Conservation (phyloP, 2,888 invertebrate genomes). For the Nymphalis c-album region DNA sequence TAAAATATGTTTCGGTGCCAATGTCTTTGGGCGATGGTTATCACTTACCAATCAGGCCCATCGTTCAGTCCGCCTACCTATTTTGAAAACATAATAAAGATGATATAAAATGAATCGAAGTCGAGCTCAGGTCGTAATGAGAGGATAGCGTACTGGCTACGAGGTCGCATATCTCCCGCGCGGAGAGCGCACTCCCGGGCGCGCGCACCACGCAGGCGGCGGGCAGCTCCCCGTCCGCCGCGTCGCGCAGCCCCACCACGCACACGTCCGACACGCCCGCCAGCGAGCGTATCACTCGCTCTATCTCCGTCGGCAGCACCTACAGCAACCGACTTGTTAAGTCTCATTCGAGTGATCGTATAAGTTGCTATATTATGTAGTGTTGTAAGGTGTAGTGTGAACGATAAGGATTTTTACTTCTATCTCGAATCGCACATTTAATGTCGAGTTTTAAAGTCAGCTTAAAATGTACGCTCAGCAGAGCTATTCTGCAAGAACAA, state of each 20-base stretch:
- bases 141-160: conserved; percentile 52
- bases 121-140: no score
- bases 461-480: no score
- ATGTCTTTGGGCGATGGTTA: no score
- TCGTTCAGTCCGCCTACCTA: no score
- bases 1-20: no score
- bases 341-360: background rate
- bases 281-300: conserved; percentile 56
- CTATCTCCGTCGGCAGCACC: conserved; percentile 63
- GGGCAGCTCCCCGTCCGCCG: conserved; percentile 55
- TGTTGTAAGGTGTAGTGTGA: no score
- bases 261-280: conserved; percentile 58
- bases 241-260: conserved; percentile 57
- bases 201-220: conserved; percentile 56
- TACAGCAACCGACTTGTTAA: conserved; percentile 36
- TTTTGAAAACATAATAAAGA: no score
- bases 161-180: conserved; percentile 58
- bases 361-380: no score
- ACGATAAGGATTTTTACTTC: no score
- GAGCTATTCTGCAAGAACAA: no score
- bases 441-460: background rate
- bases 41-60: no score
- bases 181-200: conserved; percentile 51
- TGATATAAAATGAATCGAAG: no score
- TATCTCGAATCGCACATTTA: background rate